These are phyloP conservation scores for Lypha dubia DNA, from an alignment of 2,888 invertebrate species.

Conservation along the genomic window DNA sequence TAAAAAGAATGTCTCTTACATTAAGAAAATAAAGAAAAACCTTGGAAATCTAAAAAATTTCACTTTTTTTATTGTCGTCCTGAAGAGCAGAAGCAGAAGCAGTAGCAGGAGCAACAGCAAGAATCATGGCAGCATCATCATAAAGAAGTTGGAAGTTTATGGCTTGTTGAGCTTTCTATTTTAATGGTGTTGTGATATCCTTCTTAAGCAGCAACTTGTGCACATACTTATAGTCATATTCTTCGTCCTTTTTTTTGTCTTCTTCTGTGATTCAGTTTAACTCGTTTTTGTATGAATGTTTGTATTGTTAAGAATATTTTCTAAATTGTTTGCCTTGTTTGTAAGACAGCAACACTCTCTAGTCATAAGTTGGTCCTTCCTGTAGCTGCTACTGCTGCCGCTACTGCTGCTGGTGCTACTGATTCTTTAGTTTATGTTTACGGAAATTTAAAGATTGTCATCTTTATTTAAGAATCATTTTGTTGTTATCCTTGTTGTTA, in stretches of 20 bases:
- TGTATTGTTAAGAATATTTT: neutral
- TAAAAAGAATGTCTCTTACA: conserved; percentile 1
- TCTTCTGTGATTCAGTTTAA: neutral
- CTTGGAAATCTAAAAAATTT: conserved; percentile 3
- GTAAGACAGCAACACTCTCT: neutral
- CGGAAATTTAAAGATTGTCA: conserved; percentile 61
- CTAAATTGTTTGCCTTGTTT: conserved; percentile 28
- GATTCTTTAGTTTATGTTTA: neutral
- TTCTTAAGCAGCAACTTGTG: conserved; percentile 1
- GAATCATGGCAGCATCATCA: neutral
- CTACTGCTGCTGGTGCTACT: too few species aligned
- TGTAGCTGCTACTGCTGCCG: conserved; percentile 6
- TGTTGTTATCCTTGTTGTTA: conserved; percentile 18
- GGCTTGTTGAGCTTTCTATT: conserved; percentile 33
- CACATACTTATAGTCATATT: neutral
- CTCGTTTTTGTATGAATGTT: neutral
- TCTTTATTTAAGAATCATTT: conserved; percentile 45
- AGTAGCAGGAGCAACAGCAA: neutral
- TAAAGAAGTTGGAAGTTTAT: conserved; percentile 20
- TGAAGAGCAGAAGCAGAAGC: too few species aligned
- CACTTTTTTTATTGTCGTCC: neutral
- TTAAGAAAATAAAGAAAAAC: conserved; percentile 6
- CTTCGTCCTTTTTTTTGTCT: neutral
- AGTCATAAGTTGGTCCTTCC: conserved; percentile 18
- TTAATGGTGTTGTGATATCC: conserved; percentile 2